Conservation (phyloP, 2,113 vertebrate genomes). For the Planiliza haematocheilus region DNA sequence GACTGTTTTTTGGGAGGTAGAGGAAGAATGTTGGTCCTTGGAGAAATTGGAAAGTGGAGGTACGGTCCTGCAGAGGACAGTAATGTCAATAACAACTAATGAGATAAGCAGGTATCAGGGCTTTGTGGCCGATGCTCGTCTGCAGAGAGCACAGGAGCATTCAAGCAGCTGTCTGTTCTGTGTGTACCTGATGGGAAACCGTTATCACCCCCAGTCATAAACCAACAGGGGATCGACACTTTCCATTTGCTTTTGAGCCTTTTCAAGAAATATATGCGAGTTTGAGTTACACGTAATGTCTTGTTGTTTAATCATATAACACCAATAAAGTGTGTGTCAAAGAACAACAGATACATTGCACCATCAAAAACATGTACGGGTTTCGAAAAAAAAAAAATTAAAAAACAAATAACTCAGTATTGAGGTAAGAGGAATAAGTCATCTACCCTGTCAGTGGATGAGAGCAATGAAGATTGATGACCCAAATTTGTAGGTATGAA, state of each 20-base stretch:
- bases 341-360: background rate
- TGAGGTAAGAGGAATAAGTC: conserved; percentile 41
- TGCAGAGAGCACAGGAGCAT: conserved; percentile 51
- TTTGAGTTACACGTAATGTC: background rate
- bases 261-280: background rate
- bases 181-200: conserved; percentile 52
- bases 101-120: conserved; percentile 61
- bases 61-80: conserved; percentile 38
- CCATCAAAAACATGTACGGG: background rate
- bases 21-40: conserved; percentile 51
- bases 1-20: conserved; percentile 11
- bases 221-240: conserved; percentile 21
- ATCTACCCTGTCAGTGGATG: conserved; percentile 10
- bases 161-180: conserved; percentile 50
- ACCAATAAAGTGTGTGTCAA: background rate
- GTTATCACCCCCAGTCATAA: conserved; percentile 38
- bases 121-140: conserved; percentile 32
- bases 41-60: conserved; percentile 45
- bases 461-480: conserved; percentile 47
- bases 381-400: background rate
- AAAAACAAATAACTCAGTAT: conserved; percentile 14
- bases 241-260: conserved; percentile 22
- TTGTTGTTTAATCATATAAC: background rate
- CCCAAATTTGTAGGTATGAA: conserved; percentile 10
- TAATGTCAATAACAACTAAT: conserved; percentile 63